phyloP scores from a whole-genome alignment of 2,797 vertebrate species.

The Danio albolineatus region DNA sequence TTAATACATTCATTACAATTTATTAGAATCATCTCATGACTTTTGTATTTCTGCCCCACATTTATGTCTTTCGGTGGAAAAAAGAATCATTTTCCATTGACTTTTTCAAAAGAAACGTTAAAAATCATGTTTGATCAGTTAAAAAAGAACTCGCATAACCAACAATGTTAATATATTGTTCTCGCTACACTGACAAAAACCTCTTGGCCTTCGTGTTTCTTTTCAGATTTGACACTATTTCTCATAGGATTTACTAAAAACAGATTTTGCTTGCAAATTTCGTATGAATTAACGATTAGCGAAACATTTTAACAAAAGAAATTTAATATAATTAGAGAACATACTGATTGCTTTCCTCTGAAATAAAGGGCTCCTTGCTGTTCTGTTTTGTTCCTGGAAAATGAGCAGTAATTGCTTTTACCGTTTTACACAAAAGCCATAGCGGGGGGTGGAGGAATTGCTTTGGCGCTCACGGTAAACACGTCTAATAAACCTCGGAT shows the following conservation, averaged over 20 bases:
- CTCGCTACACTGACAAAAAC: neutral
- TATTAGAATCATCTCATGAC: too few species aligned
- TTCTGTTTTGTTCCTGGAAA: slow-evolving; percentile 46
- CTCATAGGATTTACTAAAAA: slow-evolving; percentile 3
- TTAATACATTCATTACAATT: too few species aligned
- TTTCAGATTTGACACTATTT: neutral
- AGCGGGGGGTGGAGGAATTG: neutral
- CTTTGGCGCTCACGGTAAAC: slow-evolving; percentile 14
- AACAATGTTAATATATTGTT: neutral
- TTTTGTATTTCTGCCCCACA: too few species aligned
- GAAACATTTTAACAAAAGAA: slow-evolving; percentile 40
- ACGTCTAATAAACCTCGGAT: slow-evolving; percentile 22
- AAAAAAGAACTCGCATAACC: neutral
- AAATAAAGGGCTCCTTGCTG: slow-evolving; percentile 10
- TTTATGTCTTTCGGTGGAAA: too few species aligned
- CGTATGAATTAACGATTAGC: slow-evolving; percentile 14
- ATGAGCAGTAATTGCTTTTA: slow-evolving; percentile 45
- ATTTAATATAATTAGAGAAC: slow-evolving; percentile 34
- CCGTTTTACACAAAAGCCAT: slow-evolving; percentile 28
- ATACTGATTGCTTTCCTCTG: slow-evolving; percentile 27
- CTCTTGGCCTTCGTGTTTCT: neutral
- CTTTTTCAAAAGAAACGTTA: too few species aligned
- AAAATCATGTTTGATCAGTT: neutral
- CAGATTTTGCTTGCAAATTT: slow-evolving; percentile 20
- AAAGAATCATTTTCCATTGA: neutral